Conservation (phyloP, 2,797 vertebrate species). For the Percopsis omiscomaycus region DNA sequence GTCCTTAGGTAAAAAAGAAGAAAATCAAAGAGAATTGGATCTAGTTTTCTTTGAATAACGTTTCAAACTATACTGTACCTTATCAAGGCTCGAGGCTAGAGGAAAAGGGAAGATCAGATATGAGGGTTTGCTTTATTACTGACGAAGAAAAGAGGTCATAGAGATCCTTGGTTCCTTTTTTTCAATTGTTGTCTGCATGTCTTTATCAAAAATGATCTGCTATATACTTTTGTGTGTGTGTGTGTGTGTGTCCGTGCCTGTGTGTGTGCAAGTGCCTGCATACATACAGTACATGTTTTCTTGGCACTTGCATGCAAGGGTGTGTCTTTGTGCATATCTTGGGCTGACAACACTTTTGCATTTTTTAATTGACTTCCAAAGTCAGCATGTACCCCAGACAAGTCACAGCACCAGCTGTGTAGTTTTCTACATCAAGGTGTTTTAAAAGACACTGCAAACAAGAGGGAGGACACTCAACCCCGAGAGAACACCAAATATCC, state of each 20-base stretch:
- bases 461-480: conserved; percentile 8
- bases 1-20: too few species aligned
- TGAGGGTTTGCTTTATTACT: conserved; percentile 12
- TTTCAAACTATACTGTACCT: conserved; percentile 21
- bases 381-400: conserved; percentile 37
- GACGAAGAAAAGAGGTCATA: conserved; percentile 15
- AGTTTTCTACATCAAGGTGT: conserved; percentile 27
- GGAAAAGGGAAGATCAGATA: conserved; percentile 12
- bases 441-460: conserved; percentile 41
- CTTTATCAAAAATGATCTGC: conserved; percentile 34
- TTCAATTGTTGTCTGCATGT: conserved; percentile 28
- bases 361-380: conserved; percentile 49
- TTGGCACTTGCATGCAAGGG: background rate
- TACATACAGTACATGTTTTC: background rate
- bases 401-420: conserved; percentile 23
- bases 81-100: conserved; percentile 17
- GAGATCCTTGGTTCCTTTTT: conserved; percentile 2
- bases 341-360: conserved; percentile 44
- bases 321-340: conserved; percentile 34
- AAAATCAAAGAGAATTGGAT: conserved; percentile 10
- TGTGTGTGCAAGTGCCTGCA: background rate
- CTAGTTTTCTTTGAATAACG: too few species aligned
- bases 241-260: background rate
- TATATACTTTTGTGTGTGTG: conserved; percentile 8
- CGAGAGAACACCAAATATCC: conserved; percentile 3